Evolutionary conservation across 1,140 invertebrate species (phyloP).

Genomic region (Berghia stephanieae): DNA sequence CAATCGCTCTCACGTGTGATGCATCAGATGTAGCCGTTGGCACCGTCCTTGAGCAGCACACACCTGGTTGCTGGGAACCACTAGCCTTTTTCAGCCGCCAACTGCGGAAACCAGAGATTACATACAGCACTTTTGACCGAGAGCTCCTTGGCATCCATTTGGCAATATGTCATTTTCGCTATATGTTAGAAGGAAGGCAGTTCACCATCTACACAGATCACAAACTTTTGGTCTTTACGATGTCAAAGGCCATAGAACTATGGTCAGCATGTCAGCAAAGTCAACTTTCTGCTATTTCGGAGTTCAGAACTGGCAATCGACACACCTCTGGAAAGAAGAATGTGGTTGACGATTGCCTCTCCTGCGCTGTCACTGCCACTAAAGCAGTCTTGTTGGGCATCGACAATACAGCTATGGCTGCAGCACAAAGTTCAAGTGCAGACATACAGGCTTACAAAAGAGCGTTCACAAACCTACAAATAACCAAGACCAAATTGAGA

Average conservation of each 20-base stretch:
- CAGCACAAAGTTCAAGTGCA: no score
- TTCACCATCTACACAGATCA: neutral
- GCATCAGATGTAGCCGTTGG: neutral
- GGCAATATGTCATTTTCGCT: neutral
- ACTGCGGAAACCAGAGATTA: no score
- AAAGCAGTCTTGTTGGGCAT: neutral
- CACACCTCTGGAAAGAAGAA: neutral
- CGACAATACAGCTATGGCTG: neutral
- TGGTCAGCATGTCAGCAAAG: constrained; percentile 1
- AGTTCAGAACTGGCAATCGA: neutral
- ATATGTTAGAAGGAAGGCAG: neutral
- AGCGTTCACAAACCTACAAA: no score
- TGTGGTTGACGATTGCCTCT: neutral
- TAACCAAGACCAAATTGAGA: no score
- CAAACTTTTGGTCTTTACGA: neutral
- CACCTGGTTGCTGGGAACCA: no score
- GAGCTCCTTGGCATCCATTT: neutral
- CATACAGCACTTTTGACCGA: no score
- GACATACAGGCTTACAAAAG: no score
- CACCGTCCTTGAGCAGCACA: no score
- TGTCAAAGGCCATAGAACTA: neutral
- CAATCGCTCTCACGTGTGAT: neutral
- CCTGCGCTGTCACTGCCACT: neutral
- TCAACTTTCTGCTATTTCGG: neutral
- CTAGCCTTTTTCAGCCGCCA: no score